phyloP scores from a whole-genome alignment of 2,797 vertebrate genomes.

The Phrynocephalus guinanensis region DNA sequence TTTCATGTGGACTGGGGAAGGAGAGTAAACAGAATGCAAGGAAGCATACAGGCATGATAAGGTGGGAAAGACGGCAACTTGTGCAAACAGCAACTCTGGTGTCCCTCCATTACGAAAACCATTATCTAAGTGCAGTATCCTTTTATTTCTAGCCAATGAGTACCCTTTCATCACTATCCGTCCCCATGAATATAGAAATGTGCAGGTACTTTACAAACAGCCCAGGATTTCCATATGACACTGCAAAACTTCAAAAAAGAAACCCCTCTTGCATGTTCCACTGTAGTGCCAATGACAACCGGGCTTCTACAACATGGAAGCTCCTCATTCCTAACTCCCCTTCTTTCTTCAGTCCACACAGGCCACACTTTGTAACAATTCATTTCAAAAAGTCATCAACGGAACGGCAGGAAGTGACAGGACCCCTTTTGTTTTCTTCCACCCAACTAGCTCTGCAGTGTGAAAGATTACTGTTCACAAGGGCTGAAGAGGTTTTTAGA shows the following conservation, averaged over 20 bases:
- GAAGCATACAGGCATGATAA: not conserved
- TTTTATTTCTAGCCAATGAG: not conserved
- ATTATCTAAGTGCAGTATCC: not conserved
- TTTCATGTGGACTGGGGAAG: not conserved
- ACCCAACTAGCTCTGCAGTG: not conserved
- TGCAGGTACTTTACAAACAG: not conserved
- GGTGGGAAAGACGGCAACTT: not conserved
- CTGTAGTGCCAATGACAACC: not conserved
- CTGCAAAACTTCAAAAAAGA: not conserved
- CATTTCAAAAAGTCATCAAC: not conserved
- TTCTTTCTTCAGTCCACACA: not conserved
- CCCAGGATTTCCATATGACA: slow-evolving; percentile 2
- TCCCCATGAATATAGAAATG: not conserved
- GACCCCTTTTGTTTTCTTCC: slow-evolving; percentile 2
- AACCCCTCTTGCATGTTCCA: not conserved
- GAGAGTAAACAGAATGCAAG: not conserved
- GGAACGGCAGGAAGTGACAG: not conserved
- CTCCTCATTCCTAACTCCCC: too few species aligned
- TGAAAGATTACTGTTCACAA: not conserved
- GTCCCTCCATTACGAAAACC: not conserved
- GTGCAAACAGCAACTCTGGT: not conserved
- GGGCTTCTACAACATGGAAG: not conserved
- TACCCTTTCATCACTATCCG: not conserved
- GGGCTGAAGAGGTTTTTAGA: not conserved
- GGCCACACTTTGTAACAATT: not conserved